Percentiles rank a stretch among this genome's conserved stretches.
phyloP scores from a whole-genome alignment of 2,888 invertebrate genomes.

The Troilus luridus region DNA sequence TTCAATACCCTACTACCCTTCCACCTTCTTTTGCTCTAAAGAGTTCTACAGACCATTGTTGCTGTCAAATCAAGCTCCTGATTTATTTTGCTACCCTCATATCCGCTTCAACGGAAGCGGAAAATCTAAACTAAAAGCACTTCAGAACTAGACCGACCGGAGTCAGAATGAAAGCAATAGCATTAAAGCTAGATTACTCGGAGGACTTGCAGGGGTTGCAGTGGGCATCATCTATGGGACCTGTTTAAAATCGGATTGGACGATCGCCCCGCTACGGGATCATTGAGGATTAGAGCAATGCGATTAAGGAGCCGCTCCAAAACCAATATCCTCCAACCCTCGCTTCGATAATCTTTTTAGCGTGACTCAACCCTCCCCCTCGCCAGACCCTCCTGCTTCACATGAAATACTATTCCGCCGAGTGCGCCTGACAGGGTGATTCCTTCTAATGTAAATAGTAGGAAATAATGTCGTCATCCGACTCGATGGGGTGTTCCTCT shows the following conservation, averaged over 20 bases:
- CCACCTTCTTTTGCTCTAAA: not conserved
- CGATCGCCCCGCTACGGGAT: conserved; percentile 8
- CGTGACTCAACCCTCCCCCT: not conserved
- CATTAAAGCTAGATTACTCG: conserved; percentile 7
- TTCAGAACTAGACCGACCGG: not conserved
- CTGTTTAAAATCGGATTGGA: conserved; percentile 45
- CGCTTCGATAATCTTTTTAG: conserved; percentile 32
- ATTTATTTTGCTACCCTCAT: conserved; percentile 2
- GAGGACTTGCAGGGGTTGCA: not conserved
- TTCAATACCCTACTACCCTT: not conserved
- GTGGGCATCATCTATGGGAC: not conserved
- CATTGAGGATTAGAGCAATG: conserved; percentile 39
- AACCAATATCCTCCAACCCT: conserved; percentile 6
- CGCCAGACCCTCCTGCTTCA: not conserved
- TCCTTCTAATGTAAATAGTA: conserved; percentile 39
- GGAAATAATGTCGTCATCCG: conserved; percentile 42
- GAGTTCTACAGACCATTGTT: not conserved
- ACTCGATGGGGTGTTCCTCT: not conserved
- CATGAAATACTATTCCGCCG: conserved; percentile 48
- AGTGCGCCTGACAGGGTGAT: conserved; percentile 41
- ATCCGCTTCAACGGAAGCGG: not conserved
- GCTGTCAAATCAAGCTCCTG: not conserved
- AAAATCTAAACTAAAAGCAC: conserved; percentile 8
- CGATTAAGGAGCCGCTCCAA: conserved; percentile 37
- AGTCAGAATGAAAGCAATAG: conserved; percentile 31